Base-by-base conservation (phyloP, 2,888 invertebrate species). In the Ormyrus thymus region DNA sequence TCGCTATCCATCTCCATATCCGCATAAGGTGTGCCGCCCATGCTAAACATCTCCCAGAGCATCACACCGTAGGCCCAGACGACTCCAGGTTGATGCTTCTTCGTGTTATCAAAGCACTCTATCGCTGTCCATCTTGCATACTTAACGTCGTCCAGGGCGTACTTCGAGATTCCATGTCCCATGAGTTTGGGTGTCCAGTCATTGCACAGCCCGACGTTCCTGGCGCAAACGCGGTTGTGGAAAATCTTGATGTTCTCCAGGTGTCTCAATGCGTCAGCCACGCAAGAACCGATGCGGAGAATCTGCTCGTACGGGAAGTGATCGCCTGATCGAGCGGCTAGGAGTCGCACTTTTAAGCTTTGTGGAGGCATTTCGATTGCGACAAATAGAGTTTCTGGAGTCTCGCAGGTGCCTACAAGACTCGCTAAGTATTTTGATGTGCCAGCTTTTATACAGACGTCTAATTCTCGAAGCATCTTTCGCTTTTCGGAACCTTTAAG, bases 31-130 rank as follows among this genome's bases (percentile, higher is more conserved):
- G 97, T 97, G 0, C 93, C 96, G 55, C 95, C 96, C 86, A 97
- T 90, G 6, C 95, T 93, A 83, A 95, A 92, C 80, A 95, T 93
- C 90, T 97, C 97, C 97, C 97, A 97, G 81, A 96, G 90, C 10
- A 96, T 88, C 79, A 95, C 94, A 0, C 95, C 96, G 88, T 94
- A 96, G 0, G 96, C 95, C 97, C 97, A 97, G 6, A 96, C 92
- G 86, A 96, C 96, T 74, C 95, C 95, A 85, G 95, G 94, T n/a
- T 94, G 93, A 83, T 92, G 93, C 68, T 93, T 92, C 70, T 93
- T 93, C 84, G 93, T 93, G 76, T 89, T 90, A 50, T 93, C 93
- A 81, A 96, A 91, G 85, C 95, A 94, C 89, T 97, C 97, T 45
- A 94, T 93, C 0, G 97, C 94, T 7, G 93, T 93, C 96, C 96